Conservation (phyloP, 2,888 invertebrate genomes). For the Leptinotarsa haldemani region DNA sequence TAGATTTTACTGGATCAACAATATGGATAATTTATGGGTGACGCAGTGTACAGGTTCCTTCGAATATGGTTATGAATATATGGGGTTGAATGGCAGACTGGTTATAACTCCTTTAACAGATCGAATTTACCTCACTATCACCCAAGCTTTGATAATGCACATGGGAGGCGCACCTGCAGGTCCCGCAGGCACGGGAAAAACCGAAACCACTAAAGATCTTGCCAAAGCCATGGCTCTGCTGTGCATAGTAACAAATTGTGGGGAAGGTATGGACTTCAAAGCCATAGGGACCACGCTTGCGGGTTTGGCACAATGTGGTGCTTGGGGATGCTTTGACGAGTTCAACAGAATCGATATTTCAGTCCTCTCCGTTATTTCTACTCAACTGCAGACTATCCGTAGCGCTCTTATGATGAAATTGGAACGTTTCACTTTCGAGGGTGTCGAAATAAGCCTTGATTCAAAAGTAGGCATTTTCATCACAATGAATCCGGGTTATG, state of each 20-base stretch:
- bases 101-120: constrained; percentile 94
- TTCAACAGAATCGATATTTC: constrained; percentile 94
- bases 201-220: constrained; percentile 91
- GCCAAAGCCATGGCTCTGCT: constrained; percentile 88
- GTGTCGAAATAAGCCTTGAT: constrained; percentile 83
- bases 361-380: constrained; percentile 92
- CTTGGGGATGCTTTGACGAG: constrained; percentile 97
- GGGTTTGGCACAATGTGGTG: constrained; percentile 86
- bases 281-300: constrained; percentile 83
- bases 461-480: constrained; percentile 92
- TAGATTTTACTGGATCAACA: constrained; percentile 90
- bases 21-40: constrained; percentile 82
- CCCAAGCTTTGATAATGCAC: constrained; percentile 92
- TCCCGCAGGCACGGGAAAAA: constrained; percentile 88
- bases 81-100: constrained; percentile 91
- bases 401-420: constrained; percentile 83
- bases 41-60: constrained; percentile 88
- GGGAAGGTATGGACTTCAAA: constrained; percentile 92
- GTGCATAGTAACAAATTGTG: constrained; percentile 91
- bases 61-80: constrained; percentile 95
- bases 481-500: constrained; percentile 96
- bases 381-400: constrained; percentile 89
- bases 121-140: constrained; percentile 91
- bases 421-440: constrained; percentile 74
- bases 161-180: constrained; percentile 92